These are phyloP conservation scores for Dermochelys coriacea DNA, from an alignment of 2,797 vertebrate genomes.

Conservation along the genomic window DNA sequence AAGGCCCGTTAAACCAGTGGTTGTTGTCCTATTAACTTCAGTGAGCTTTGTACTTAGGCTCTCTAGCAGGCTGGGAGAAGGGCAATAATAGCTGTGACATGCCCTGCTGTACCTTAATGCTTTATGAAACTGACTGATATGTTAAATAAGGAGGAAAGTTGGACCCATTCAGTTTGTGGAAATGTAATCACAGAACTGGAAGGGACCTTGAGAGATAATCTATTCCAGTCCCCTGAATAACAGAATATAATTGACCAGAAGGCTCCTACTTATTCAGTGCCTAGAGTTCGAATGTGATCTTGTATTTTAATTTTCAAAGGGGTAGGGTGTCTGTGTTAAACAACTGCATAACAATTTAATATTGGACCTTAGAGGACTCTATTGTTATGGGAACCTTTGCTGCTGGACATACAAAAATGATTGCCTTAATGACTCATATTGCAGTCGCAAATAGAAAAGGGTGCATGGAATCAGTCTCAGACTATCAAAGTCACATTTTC, in stretches of 20 bases:
- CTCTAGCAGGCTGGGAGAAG: not conserved
- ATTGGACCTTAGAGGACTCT: not conserved
- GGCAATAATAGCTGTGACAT: not conserved
- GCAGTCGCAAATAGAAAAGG: not conserved
- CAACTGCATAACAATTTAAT: not conserved
- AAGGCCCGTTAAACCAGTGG: too few species aligned
- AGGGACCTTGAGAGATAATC: too few species aligned
- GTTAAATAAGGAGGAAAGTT: not conserved
- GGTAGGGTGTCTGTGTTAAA: not conserved
- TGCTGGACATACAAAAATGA: not conserved
- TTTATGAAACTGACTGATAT: not conserved
- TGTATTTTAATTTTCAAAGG: not conserved
- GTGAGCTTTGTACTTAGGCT: too few species aligned
- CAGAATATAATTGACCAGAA: not conserved
- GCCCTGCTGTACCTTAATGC: too few species aligned
- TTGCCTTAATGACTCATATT: not conserved
- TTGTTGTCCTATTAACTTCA: too few species aligned
- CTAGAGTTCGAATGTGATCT: not conserved
- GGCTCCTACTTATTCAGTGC: not conserved
- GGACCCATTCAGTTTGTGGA: not conserved
- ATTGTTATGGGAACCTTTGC: not conserved
- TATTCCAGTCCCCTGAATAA: not conserved
- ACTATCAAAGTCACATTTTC: not conserved
- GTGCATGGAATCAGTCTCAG: not conserved
- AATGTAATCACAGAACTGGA: not conserved